Conservation (phyloP, 2,797 vertebrate genomes). For the Parambassis ranga region DNA sequence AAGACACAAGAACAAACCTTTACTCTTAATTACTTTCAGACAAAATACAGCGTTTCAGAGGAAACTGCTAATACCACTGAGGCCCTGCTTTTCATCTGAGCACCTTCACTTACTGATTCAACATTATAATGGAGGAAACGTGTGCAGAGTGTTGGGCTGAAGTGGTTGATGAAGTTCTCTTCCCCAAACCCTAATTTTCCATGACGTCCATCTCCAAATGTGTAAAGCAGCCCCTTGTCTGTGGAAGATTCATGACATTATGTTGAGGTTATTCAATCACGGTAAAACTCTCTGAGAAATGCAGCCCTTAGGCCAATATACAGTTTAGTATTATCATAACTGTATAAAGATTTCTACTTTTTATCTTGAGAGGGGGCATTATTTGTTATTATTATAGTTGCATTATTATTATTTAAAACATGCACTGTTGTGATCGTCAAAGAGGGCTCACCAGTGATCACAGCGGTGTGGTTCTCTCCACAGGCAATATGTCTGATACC, state of each 20-base stretch:
- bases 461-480: conserved; percentile 87
- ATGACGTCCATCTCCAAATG: conserved; percentile 88
- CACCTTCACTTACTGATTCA: conserved; percentile 77
- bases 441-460: conserved; percentile 59
- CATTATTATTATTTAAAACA: too few species aligned
- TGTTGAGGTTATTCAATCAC: too few species aligned
- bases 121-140: conserved; percentile 84
- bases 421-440: background rate
- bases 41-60: background rate
- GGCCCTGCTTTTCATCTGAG: background rate
- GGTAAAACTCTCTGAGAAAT: too few species aligned
- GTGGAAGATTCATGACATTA: too few species aligned
- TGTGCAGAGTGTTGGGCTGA: conserved; percentile 84
- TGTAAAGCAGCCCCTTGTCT: conserved; percentile 88
- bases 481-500: conserved; percentile 79
- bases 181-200: conserved; percentile 89
- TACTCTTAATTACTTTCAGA: background rate
- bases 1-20: conserved; percentile 1
- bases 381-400: too few species aligned
- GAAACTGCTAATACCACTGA: too few species aligned
- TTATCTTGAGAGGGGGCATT: too few species aligned
- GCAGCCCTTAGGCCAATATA: too few species aligned
- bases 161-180: conserved; percentile 90
- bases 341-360: too few species aligned
- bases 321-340: too few species aligned